Conservation (phyloP, 2,888 invertebrate species). For the Diloba caeruleocephala region DNA sequence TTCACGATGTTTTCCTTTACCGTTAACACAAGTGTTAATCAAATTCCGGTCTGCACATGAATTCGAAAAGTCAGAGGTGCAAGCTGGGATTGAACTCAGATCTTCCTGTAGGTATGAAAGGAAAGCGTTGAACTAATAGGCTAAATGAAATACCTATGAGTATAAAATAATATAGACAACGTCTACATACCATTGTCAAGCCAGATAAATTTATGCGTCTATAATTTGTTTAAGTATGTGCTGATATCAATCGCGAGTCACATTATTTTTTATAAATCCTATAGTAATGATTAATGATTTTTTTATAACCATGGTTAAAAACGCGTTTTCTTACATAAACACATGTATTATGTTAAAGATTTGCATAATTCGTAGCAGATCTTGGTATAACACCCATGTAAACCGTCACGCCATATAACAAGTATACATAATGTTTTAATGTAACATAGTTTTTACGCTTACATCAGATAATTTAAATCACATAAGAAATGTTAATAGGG, state of each 20-base stretch:
- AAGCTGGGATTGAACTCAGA: too few species aligned
- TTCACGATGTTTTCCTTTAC: too few species aligned
- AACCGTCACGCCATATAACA: constrained; percentile 30
- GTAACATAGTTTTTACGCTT: constrained; percentile 14
- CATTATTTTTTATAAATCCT: too few species aligned
- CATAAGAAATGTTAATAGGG: too few species aligned
- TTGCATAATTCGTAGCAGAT: constrained; percentile 33
- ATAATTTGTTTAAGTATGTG: constrained; percentile 20
- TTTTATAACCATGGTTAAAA: constrained; percentile 5
- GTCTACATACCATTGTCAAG: constrained; percentile 2
- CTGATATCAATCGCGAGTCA: constrained; percentile 25
- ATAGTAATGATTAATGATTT: too few species aligned
- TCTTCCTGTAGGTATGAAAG: too few species aligned
- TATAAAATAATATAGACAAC: neutral
- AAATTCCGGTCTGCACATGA: too few species aligned
- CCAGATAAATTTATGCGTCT: constrained; percentile 9
- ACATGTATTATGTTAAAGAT: constrained; percentile 26
- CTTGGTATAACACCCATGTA: constrained; percentile 29
- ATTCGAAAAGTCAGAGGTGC: too few species aligned
- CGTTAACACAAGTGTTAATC: too few species aligned
- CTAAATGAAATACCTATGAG: neutral
- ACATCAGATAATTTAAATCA: constrained; percentile 9
- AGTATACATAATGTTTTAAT: constrained; percentile 21
- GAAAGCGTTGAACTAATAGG: neutral
- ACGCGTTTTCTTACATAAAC: constrained; percentile 23